phyloP scores from a whole-genome alignment of 2,113 vertebrate genomes.

The Spea multiplicata region DNA sequence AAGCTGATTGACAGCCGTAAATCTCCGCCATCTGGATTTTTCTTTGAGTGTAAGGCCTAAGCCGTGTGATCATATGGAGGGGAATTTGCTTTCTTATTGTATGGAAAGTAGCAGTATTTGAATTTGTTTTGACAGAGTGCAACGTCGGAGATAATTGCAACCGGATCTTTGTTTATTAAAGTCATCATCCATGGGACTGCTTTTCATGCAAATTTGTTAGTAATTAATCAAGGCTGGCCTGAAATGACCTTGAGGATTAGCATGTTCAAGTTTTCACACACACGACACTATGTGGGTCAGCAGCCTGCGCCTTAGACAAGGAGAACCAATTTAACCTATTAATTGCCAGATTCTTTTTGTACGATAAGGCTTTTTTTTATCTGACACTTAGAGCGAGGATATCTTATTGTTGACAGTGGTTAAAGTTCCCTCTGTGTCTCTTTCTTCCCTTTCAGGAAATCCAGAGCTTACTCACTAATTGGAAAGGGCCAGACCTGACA shows the following conservation, averaged over 20 bases:
- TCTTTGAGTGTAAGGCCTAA: neutral
- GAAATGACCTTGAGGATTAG: slow-evolving; percentile 9
- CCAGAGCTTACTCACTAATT: slow-evolving; percentile 94
- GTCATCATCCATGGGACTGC: neutral
- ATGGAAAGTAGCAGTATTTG: neutral
- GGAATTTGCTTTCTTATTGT: neutral
- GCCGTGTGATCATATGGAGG: neutral
- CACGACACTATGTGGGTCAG: slow-evolving; percentile 9
- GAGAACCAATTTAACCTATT: too few relatives aligned
- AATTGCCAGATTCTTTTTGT: too few relatives aligned
- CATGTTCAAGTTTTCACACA: slow-evolving; percentile 2
- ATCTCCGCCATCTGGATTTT: neutral
- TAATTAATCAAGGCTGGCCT: slow-evolving; percentile 23
- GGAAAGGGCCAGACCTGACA: slow-evolving; percentile 95
- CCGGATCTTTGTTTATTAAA: neutral
- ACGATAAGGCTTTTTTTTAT: too few relatives aligned
- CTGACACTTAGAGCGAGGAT: too few relatives aligned
- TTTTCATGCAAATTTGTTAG: neutral
- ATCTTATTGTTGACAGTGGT: neutral
- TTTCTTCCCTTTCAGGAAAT: slow-evolving; percentile 76
- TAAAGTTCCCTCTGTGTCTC: neutral
- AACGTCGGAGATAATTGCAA: neutral
- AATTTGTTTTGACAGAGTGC: neutral
- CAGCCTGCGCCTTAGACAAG: too few relatives aligned
- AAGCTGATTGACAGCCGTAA: neutral